Conservation (phyloP, 2,888 invertebrate species). For the Tetragnatha montana region DNA sequence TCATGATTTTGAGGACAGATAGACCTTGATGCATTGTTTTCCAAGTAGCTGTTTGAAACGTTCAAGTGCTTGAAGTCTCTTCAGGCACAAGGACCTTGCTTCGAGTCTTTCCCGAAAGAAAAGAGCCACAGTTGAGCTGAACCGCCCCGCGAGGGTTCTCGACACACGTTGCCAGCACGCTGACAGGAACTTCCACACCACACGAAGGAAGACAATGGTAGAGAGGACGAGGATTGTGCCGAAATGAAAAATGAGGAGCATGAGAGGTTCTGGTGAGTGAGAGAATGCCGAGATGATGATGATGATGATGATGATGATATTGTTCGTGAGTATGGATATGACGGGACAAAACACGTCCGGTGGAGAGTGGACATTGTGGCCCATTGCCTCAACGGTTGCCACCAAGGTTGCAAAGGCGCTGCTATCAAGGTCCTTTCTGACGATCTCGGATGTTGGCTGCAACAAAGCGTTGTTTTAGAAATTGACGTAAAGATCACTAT, state of each 20-base stretch:
- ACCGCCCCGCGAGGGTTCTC: background rate
- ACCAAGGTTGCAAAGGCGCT: background rate
- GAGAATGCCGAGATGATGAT: background rate
- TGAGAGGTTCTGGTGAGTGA: conserved; percentile 6
- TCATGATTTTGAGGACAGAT: too few relatives aligned
- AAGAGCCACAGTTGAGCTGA: background rate
- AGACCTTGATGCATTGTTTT: too few relatives aligned
- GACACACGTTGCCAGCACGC: background rate
- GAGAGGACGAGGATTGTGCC: conserved; percentile 39
- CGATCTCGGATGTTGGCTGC: conserved; percentile 43
- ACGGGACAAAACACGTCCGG: conserved; percentile 36
- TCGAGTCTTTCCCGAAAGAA: background rate
- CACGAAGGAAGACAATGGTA: conserved; percentile 63
- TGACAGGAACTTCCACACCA: conserved; percentile 58
- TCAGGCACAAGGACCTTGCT: background rate
- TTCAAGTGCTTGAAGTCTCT: background rate
- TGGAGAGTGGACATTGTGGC: conserved; percentile 9
- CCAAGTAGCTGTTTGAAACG: background rate
- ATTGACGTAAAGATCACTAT: background rate
- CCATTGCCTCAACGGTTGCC: conserved; percentile 19
- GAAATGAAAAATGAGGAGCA: conserved; percentile 30
- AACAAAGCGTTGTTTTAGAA: background rate
- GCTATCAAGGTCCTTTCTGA: conserved; percentile 55
- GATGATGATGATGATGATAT: conserved; percentile 6
- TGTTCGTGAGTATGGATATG: conserved; percentile 23